phyloP scores from a whole-genome alignment of 1,140 invertebrate species.

The Bombus haemorrhoidalis region DNA sequence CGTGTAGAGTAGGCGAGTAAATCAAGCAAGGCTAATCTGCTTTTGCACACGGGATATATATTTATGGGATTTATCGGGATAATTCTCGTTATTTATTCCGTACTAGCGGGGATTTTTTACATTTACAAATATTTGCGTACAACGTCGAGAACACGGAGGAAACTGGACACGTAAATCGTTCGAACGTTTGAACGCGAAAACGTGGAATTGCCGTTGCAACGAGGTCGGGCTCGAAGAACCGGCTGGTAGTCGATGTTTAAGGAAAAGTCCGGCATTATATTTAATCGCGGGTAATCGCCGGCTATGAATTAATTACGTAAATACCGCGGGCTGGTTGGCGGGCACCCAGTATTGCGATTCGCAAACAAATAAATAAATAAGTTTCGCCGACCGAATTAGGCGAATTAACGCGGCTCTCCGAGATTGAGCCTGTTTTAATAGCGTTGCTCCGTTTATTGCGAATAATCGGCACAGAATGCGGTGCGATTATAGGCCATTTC shows the following conservation, averaged over 20 bases:
- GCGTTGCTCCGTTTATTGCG: background rate
- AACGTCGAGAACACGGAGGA: background rate
- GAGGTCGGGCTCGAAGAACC: background rate
- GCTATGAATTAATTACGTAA: slow-evolving; percentile 24
- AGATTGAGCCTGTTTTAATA: background rate
- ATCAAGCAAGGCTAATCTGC: background rate
- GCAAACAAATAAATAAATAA: slow-evolving; percentile 33
- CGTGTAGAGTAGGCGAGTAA: background rate
- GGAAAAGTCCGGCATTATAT: background rate
- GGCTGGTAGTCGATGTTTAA: background rate
- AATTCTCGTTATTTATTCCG: background rate
- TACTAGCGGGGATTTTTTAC: background rate
- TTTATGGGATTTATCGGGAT: background rate
- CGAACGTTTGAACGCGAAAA: background rate
- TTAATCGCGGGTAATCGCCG: background rate
- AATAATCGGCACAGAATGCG: slow-evolving; percentile 9
- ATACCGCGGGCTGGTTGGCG: slow-evolving; percentile 16
- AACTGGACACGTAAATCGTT: background rate
- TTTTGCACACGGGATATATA: background rate
- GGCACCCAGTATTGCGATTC: background rate
- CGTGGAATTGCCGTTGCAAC: too few relatives aligned
- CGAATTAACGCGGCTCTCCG: background rate
- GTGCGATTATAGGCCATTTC: background rate
- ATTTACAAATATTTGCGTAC: background rate
- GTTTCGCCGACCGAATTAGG: background rate